A percentile compares a stretch with the other conserved stretches of the same genome.
phyloP scores from a whole-genome alignment of 2,113 vertebrate species.

The Grammomys surdaster region DNA sequence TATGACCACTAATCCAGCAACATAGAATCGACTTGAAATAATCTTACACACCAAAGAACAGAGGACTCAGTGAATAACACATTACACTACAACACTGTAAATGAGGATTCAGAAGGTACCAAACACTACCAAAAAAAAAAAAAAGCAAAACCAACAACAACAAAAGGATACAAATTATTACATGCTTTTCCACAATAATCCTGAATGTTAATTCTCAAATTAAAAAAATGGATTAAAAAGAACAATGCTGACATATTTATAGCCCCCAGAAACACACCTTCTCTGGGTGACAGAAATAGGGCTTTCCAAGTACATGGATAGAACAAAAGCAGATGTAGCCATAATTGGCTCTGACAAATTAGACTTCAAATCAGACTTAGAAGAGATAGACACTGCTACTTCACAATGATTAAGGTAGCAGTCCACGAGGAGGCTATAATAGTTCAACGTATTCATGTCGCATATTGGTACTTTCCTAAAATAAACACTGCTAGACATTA shows the following conservation, averaged over 20 bases:
- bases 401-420: background rate
- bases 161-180: background rate
- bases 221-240: background rate
- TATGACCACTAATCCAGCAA: background rate
- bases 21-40: background rate
- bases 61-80: background rate
- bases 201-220: background rate
- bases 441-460: background rate
- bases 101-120: background rate
- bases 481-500: background rate
- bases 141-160: background rate
- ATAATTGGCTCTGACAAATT: background rate
- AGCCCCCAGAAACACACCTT: background rate
- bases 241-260: background rate
- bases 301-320: background rate
- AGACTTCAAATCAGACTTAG: background rate
- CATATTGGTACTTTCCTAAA: background rate
- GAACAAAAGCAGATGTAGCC: background rate
- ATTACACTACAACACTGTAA: background rate
- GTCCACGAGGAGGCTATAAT: background rate
- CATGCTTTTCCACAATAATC: background rate
- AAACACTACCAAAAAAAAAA: background rate
- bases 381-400: background rate
- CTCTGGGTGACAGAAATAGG: background rate
- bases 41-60: background rate